Percentiles rank a stretch among this genome's conserved stretches.
phyloP scores from a whole-genome alignment of 2,888 invertebrate genomes.

The Drosophila falleni region DNA sequence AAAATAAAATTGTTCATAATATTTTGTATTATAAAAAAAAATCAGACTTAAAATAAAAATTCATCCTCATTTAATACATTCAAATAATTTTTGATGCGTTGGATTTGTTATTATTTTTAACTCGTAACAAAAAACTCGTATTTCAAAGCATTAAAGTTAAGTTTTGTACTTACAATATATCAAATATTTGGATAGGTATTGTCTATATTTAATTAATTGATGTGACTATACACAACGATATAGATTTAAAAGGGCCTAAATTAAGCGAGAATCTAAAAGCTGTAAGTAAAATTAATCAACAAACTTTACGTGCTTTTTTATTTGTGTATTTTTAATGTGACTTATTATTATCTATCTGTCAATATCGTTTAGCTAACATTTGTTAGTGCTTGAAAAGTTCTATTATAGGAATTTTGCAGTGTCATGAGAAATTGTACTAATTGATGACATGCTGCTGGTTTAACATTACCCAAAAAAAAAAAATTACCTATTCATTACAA shows the following conservation, averaged over 20 bases:
- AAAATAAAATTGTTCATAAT: no score
- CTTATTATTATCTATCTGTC: neutral
- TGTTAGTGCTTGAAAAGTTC: neutral
- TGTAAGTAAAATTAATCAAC: neutral
- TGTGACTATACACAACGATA: no score
- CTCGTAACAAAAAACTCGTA: no score
- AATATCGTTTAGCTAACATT: neutral
- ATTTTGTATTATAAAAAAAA: no score
- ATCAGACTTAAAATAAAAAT: no score
- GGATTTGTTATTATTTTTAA: no score
- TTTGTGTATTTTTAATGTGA: neutral
- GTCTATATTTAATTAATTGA: no score
- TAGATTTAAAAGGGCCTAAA: neutral
- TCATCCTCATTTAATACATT: no score
- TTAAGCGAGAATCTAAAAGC: neutral
- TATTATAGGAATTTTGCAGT: neutral
- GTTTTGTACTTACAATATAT: no score
- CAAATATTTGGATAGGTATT: no score
- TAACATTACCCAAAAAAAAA: neutral
- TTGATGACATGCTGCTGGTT: neutral
- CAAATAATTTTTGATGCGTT: no score
- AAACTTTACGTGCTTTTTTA: neutral
- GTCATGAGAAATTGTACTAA: neutral
- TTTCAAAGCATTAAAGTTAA: no score
- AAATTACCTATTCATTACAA: neutral